These are phyloP conservation scores for Silurus glanis DNA, from an alignment of 2,113 vertebrate species.

Conservation along the genomic window DNA sequence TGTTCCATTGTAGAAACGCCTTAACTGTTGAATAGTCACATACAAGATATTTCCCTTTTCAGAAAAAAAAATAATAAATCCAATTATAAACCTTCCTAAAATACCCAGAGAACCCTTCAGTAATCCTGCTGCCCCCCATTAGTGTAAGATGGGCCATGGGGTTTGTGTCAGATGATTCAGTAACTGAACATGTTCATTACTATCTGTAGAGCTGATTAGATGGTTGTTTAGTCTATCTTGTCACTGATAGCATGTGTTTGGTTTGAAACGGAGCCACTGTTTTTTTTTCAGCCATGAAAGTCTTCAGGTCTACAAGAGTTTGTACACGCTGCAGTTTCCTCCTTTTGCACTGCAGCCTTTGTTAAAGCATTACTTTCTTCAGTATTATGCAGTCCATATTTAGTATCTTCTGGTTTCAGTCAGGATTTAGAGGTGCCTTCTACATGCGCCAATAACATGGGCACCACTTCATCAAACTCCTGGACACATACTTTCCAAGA, in stretches of 20 bases:
- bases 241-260: neutral
- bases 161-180: neutral
- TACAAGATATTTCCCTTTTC: neutral
- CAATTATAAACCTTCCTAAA: neutral
- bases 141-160: neutral
- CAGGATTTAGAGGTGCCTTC: neutral
- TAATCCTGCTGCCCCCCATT: neutral
- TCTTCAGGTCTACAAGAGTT: neutral
- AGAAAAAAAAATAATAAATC: neutral
- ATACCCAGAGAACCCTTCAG: neutral
- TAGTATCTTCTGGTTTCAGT: neutral
- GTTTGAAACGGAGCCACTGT: neutral
- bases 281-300: neutral
- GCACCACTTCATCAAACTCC: neutral
- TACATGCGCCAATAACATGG: no score
- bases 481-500: neutral
- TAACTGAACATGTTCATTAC: neutral
- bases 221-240: slow-evolving; percentile 5
- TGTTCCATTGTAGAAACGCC: neutral
- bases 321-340: neutral
- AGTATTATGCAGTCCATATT: neutral
- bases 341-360: neutral
- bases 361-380: neutral
- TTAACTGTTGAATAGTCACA: neutral
- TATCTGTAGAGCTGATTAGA: neutral